A percentile compares a stretch with the other conserved stretches of the same genome.
Evolutionary conservation across 2,113 vertebrate species (phyloP).

Genomic region (Columba janthina): DNA sequence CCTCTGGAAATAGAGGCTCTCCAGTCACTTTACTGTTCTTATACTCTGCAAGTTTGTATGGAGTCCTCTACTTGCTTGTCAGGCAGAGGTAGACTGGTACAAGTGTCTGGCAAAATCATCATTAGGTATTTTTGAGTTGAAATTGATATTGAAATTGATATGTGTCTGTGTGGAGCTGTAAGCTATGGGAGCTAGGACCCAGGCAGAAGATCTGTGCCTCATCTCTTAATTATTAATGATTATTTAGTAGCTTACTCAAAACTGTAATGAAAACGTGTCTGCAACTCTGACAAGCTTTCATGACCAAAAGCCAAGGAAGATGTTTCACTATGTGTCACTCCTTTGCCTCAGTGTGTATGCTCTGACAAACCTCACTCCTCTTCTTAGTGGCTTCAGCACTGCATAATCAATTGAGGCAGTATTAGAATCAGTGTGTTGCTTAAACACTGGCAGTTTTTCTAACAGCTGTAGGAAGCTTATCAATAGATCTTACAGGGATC

Average conservation of each 20-base stretch:
- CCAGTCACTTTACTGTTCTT: background rate
- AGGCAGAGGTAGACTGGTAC: background rate
- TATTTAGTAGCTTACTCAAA: background rate
- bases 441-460: too few relatives aligned
- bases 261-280: background rate
- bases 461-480: too few relatives aligned
- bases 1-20: background rate
- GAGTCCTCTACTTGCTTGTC: background rate
- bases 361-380: too few relatives aligned
- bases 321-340: too few relatives aligned
- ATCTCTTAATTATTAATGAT: background rate
- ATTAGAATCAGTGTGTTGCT: too few relatives aligned
- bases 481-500: too few relatives aligned
- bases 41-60: background rate
- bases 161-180: background rate
- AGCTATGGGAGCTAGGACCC: background rate
- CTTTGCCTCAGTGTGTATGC: too few relatives aligned
- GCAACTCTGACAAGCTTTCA: background rate
- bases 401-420: too few relatives aligned
- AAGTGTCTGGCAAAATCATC: background rate
- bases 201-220: background rate
- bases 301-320: too few relatives aligned
- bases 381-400: too few relatives aligned
- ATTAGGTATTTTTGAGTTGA: background rate
- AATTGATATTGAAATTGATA: background rate